Base-by-base conservation (phyloP, 2,113 vertebrate species). In the Pteronura brasiliensis region DNA sequence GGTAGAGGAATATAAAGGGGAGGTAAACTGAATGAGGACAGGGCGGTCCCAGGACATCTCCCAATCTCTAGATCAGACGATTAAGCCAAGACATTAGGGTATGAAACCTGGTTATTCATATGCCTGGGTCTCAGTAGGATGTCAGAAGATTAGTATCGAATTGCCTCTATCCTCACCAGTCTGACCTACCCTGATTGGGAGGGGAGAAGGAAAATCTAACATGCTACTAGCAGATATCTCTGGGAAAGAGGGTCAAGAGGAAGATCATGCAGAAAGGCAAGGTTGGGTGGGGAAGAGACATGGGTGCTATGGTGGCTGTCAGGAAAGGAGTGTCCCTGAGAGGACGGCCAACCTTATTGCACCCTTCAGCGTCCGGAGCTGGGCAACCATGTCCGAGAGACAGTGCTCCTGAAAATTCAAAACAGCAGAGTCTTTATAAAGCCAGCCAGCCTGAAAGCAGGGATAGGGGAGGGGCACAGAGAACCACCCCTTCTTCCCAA, bases 341-440 rank as follows among this genome's bases (percentile, higher is more conserved):
- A 98, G 96, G 93, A 97, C 96, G 95, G 98, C 98, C 98, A 98
- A 98, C 98, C 97, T 98, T 98, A 98, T 96, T 96, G 92, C 97
- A 98, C 93, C 98, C 98, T 98, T 97, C 97, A 97, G 95, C 89
- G 93, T 97, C 97, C 96, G 92, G 97, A 95, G 97, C 92, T 98
- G 97, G 98, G 98, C 97, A 98, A 97, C 93, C 83, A 57, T 98
- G 96, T 98, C 98, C 88, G n/a, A 97, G 96, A 98, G 96, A 98
- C 90, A 98, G 98, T 97, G 97, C 96, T 97, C 97, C 96, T 98
- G 98, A 98, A 98, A 98, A 98, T 98, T 98, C 96, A 98, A 98
- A 98, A 98, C 95, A 98, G 98, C 97, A 97, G 65, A 98, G 92
- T 98, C 97, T 98, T 98, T 97, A 98, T 95, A 97, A 93, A 98